Evolutionary conservation across 30 jellyfish, hydroid and myxozoan species (phyloP).

Genomic region (Cassiopea xamachana): DNA sequence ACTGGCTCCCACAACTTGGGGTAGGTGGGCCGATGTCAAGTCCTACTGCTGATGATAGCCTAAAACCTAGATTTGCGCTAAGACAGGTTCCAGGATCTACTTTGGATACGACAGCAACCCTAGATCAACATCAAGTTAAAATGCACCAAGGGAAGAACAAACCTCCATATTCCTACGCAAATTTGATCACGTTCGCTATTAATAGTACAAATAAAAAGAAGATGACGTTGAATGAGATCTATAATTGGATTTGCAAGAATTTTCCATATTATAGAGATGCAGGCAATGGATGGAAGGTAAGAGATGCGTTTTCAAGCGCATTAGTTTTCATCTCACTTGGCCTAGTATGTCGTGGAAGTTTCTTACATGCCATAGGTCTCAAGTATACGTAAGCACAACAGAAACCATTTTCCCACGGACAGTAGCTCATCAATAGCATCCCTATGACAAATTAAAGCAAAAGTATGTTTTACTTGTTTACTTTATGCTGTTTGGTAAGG

Average conservation of each 20-base stretch:
- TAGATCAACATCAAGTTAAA: slow-evolving; percentile 79
- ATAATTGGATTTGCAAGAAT: slow-evolving; percentile 94
- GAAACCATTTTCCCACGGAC: neutral
- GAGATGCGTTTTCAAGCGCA: neutral
- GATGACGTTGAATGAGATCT: slow-evolving; percentile 92
- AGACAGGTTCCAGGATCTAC: slow-evolving; percentile 95
- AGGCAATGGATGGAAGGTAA: slow-evolving; percentile 98
- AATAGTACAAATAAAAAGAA: slow-evolving; percentile 77
- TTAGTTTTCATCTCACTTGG: neutral
- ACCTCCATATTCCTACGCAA: slow-evolving; percentile 98
- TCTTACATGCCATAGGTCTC: slow-evolving; percentile 24
- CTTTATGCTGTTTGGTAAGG: too few relatives aligned
- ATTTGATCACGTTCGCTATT: slow-evolving; percentile 93
- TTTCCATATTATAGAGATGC: slow-evolving; percentile 93
- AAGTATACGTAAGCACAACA: neutral
- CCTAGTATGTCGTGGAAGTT: neutral
- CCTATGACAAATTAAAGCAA: too few relatives aligned
- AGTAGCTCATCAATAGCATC: too few relatives aligned
- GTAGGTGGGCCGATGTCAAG: slow-evolving; percentile 94
- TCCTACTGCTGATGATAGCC: slow-evolving; percentile 68
- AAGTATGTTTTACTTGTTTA: too few relatives aligned
- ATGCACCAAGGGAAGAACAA: slow-evolving; percentile 91
- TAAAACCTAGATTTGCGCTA: slow-evolving; percentile 76
- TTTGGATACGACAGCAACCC: slow-evolving; percentile 87
- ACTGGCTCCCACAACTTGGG: slow-evolving; percentile 98